A percentile compares a stretch with the other conserved stretches of the same genome.
phyloP scores from a whole-genome alignment of 2,797 vertebrate genomes.

The Ctenosaura bakeri region DNA sequence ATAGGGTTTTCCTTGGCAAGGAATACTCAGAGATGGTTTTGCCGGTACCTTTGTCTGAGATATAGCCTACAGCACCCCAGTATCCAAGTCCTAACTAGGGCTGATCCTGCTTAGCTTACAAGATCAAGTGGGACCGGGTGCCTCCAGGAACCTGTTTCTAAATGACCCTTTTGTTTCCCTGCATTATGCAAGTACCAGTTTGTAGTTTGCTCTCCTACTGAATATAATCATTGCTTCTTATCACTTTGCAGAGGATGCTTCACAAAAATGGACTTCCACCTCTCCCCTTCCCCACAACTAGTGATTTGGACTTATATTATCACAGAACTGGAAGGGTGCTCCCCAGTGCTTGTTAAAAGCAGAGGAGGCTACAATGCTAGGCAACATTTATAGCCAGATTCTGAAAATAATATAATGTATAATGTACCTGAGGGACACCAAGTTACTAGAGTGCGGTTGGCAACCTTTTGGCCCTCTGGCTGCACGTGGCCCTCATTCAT shows the following conservation, averaged over 20 bases:
- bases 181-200: background rate
- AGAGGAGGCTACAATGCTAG: background rate
- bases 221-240: background rate
- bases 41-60: too few species aligned
- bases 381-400: background rate
- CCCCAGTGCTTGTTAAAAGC: background rate
- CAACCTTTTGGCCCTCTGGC: too few species aligned
- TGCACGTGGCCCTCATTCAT: too few species aligned
- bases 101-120: too few species aligned
- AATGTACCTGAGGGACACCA: background rate
- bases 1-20: too few species aligned
- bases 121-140: too few species aligned
- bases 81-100: too few species aligned
- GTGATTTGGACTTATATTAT: background rate
- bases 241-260: background rate
- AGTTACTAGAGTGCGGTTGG: background rate
- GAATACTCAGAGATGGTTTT: too few species aligned
- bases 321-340: background rate
- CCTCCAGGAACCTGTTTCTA: background rate
- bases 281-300: background rate
- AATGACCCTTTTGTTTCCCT: background rate
- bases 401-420: background rate
- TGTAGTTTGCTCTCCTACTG: slow-evolving; percentile 5
- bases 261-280: background rate
- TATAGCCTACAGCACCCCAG: too few species aligned